phyloP scores from a whole-genome alignment of 2,888 invertebrate species.

The Agrotis segetum region DNA sequence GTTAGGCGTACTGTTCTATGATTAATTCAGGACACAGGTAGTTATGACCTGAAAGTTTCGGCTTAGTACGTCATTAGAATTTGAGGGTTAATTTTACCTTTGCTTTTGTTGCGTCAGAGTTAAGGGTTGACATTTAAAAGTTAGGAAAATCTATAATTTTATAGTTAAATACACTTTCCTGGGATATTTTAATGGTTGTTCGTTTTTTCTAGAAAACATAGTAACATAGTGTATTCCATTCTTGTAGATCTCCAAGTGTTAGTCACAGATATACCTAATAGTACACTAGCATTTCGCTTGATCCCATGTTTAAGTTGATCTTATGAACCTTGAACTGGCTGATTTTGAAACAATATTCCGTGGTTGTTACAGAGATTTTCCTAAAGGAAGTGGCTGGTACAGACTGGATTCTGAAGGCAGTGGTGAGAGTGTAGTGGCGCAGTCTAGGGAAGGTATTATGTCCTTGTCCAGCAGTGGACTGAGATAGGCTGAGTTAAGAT shows the following conservation, averaged over 20 bases:
- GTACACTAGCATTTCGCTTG: too few species aligned
- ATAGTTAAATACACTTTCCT: not conserved
- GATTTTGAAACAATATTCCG: too few species aligned
- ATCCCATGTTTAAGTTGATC: too few species aligned
- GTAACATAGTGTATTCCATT: too few species aligned
- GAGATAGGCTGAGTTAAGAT: too few species aligned
- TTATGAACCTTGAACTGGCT: too few species aligned
- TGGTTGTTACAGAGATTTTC: too few species aligned
- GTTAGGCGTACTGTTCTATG: slow-evolving; percentile 32
- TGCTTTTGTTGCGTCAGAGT: not conserved
- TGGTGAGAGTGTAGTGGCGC: not conserved
- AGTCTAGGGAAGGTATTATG: not conserved
- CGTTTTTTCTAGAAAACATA: not conserved
- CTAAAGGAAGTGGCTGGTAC: not conserved
- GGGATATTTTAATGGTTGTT: not conserved
- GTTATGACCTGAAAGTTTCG: slow-evolving; percentile 17
- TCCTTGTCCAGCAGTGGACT: not conserved
- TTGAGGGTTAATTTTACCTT: slow-evolving; percentile 1
- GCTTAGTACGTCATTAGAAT: slow-evolving; percentile 23
- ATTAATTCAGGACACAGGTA: slow-evolving; percentile 49
- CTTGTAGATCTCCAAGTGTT: too few species aligned
- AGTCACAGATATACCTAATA: too few species aligned
- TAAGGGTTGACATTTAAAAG: not conserved
- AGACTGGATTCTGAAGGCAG: not conserved
- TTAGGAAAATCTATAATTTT: not conserved